phyloP scores from a whole-genome alignment of 37 sponge, comb jelly and placozoan species.

The Ianthella basta region DNA sequence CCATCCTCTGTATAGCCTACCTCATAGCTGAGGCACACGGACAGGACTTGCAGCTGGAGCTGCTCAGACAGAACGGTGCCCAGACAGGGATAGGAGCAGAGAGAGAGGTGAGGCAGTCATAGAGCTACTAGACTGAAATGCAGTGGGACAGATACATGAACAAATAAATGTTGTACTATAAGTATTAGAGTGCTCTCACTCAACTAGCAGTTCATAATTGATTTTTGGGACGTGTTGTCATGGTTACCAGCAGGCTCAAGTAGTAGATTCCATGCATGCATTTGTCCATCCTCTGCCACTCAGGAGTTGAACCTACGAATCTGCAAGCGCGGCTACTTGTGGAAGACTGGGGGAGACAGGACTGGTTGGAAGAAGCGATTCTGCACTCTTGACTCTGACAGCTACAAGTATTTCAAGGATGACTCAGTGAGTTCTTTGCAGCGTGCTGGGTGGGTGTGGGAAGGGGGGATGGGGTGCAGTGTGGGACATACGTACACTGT shows the following conservation, averaged over 20 bases:
- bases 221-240: too few species aligned
- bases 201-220: too few species aligned
- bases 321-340: constrained; percentile 60
- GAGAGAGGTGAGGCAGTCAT: background rate
- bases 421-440: constrained; percentile 67
- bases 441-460: too few species aligned
- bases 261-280: background rate
- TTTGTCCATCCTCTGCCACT: background rate
- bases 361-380: constrained; percentile 73
- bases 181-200: background rate
- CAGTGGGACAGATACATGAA: too few species aligned
- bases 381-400: constrained; percentile 57
- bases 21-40: background rate
- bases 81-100: constrained; percentile 11
- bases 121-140: too few species aligned
- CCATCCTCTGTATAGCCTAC: background rate
- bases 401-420: constrained; percentile 70
- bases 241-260: too few species aligned
- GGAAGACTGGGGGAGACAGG: constrained; percentile 77
- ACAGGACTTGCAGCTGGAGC: constrained; percentile 47
- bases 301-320: background rate
- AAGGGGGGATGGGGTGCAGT: too few species aligned
- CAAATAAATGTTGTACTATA: background rate
- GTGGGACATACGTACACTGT: too few species aligned
- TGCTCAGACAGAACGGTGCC: constrained; percentile 82